Conservation (phyloP, 2,797 vertebrate genomes). For the Myoxocephalus aenaeus region DNA sequence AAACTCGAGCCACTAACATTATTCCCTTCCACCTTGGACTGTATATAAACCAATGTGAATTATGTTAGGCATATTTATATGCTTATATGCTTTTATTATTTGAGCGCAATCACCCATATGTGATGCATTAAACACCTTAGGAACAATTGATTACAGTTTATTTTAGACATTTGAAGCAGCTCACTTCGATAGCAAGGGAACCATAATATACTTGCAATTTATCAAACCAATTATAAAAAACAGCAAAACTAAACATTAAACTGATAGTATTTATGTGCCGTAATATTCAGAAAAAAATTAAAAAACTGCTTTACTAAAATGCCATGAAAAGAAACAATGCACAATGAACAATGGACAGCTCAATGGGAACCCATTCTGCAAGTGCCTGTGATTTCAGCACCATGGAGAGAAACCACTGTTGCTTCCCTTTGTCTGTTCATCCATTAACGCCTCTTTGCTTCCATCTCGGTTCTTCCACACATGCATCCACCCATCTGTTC, state of each 20-base stretch:
- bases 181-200: background rate
- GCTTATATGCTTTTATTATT: background rate
- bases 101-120: background rate
- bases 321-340: background rate
- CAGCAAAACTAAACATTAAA: background rate
- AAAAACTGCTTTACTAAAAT: background rate
- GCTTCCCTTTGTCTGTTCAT: constrained; percentile 33
- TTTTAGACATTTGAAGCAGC: background rate
- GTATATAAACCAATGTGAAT: background rate
- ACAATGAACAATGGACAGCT: constrained; percentile 5
- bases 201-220: background rate
- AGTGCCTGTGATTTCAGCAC: constrained; percentile 55
- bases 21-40: background rate
- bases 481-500: constrained; percentile 27
- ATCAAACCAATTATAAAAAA: background rate
- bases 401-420: constrained; percentile 62
- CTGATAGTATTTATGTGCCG: background rate
- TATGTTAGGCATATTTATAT: background rate
- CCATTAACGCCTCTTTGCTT: constrained; percentile 17
- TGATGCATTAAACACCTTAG: background rate
- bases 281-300: background rate
- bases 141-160: background rate
- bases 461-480: constrained; percentile 25
- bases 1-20: background rate
- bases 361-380: background rate